phyloP scores from a whole-genome alignment of 1,140 invertebrate species.

The Amyelois transitella region DNA sequence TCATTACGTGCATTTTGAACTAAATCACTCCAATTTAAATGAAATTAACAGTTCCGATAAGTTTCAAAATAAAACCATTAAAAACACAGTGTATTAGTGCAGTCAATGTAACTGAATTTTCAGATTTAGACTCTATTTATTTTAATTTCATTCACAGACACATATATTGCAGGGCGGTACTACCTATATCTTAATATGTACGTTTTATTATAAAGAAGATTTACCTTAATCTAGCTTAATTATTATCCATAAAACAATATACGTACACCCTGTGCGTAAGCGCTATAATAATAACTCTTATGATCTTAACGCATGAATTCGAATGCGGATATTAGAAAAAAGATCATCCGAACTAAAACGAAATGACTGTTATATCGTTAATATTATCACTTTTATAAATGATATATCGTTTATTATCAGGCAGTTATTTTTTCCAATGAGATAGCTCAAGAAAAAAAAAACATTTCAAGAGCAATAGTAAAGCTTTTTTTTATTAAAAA shows the following conservation, averaged over 20 bases:
- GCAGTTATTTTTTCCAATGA: too few species aligned
- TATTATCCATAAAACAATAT: slow-evolving; percentile 12
- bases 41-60: too few species aligned
- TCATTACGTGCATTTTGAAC: too few species aligned
- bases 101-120: not conserved
- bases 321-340: too few species aligned
- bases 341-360: too few species aligned
- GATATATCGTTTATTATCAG: too few species aligned
- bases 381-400: too few species aligned
- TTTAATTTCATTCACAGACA: not conserved
- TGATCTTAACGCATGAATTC: not conserved
- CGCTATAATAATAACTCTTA: slow-evolving; percentile 22
- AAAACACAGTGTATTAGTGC: not conserved
- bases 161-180: not conserved
- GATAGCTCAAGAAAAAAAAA: too few species aligned
- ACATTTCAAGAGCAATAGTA: too few species aligned
- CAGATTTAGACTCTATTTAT: not conserved
- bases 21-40: too few species aligned
- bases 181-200: not conserved
- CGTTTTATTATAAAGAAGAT: not conserved
- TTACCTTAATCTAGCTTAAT: slow-evolving; percentile 9
- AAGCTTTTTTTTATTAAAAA: too few species aligned
- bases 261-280: slow-evolving; percentile 34
- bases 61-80: not conserved
- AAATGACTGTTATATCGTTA: too few species aligned